Evolutionary conservation across 2,113 vertebrate genomes (phyloP).

Genomic region (Pseudorasbora parva): DNA sequence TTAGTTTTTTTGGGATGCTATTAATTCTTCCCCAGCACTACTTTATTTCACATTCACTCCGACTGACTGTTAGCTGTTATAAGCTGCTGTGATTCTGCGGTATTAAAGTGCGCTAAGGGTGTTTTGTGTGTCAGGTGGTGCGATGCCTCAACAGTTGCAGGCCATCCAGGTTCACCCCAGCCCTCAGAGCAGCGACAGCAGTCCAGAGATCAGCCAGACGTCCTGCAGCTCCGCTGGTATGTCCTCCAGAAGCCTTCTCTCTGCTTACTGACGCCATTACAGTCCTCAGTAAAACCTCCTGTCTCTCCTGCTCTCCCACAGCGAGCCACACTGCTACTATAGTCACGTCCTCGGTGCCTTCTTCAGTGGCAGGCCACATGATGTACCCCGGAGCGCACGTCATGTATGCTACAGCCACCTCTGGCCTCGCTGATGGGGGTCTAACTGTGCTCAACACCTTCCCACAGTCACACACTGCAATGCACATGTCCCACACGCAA

Average conservation of each 20-base stretch:
- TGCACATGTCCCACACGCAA: conserved; percentile 86
- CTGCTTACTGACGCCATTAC: background rate
- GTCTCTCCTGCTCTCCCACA: conserved; percentile 56
- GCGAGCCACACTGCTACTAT: conserved; percentile 85
- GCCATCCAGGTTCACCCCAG: conserved; percentile 88
- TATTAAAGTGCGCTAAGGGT: no score
- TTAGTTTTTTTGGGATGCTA: no score
- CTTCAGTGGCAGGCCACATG: conserved; percentile 90
- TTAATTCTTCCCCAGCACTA: no score
- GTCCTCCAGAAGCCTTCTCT: background rate
- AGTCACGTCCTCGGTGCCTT: conserved; percentile 86
- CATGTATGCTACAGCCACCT: conserved; percentile 87
- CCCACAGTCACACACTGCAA: conserved; percentile 79
- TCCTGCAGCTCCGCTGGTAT: conserved; percentile 86
- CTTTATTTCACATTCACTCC: no score
- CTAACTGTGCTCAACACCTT: conserved; percentile 93
- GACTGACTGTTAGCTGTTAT: rapidly evolving
- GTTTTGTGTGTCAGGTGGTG: conserved; percentile 73
- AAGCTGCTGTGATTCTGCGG: no score
- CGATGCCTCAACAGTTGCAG: conserved; percentile 88
- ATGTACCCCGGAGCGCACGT: conserved; percentile 92
- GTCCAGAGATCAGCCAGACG: conserved; percentile 85
- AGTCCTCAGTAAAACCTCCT: no score
- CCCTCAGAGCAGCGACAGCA: conserved; percentile 83
- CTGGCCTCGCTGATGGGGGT: conserved; percentile 84